Evolutionary conservation across 2,113 vertebrate genomes (phyloP).

Genomic region (Oryzias celebensis): DNA sequence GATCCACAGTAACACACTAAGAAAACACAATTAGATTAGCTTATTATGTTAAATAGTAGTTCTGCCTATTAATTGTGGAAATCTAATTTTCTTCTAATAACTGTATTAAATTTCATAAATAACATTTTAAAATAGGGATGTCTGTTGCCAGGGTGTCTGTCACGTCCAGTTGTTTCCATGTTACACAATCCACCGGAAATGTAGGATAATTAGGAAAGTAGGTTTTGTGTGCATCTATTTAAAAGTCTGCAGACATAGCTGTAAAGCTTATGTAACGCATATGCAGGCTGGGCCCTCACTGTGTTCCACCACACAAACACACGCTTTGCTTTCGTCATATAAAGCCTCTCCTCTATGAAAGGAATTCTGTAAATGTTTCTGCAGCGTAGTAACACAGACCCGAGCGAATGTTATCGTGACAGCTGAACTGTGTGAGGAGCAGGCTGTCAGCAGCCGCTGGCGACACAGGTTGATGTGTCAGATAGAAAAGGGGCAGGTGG

Average conservation of each 20-base stretch:
- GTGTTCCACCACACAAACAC: background rate
- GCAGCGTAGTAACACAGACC: conserved; percentile 4
- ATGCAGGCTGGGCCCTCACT: background rate
- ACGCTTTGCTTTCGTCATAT: conserved; percentile 1
- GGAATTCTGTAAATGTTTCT: conserved; percentile 10
- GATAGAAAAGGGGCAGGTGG: conserved; percentile 43
- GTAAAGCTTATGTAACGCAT: conserved; percentile 34
- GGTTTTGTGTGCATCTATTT: conserved; percentile 17
- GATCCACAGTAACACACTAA: no score
- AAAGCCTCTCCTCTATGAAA: conserved; percentile 18
- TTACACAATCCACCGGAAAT: conserved; percentile 25
- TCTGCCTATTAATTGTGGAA: no score
- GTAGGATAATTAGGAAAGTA: background rate
- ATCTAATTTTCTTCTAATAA: no score
- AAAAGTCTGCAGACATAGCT: conserved; percentile 7
- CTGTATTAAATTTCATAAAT: no score
- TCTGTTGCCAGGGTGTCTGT: background rate
- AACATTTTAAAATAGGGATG: no score
- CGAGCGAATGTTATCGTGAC: conserved; percentile 33
- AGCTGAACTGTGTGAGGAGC: conserved; percentile 42
- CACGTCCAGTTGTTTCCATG: conserved; percentile 7
- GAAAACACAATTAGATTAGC: no score
- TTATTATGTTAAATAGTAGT: no score
- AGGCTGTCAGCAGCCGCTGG: conserved; percentile 41
- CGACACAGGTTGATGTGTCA: conserved; percentile 26